phyloP scores from a whole-genome alignment of 1,140 invertebrate species.

The Lepeophtheirus salmonis region DNA sequence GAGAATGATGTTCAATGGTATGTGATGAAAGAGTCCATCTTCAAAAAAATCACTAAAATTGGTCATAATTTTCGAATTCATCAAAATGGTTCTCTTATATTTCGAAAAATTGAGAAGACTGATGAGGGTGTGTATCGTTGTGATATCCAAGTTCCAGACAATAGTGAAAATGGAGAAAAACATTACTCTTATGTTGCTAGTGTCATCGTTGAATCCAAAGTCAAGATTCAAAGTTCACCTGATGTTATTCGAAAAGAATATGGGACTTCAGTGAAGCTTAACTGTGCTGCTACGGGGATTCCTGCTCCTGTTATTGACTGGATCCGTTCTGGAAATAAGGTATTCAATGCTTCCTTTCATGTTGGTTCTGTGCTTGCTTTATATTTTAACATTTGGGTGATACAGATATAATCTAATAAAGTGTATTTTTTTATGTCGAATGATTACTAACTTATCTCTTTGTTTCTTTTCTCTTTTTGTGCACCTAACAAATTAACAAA shows the following conservation, averaged over 20 bases:
- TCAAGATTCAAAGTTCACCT: background rate
- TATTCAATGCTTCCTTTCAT: no score
- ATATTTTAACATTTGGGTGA: background rate
- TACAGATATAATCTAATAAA: background rate
- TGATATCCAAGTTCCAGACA: background rate
- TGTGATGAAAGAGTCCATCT: background rate
- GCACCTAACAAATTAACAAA: no score
- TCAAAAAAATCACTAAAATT: background rate
- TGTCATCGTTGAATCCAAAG: background rate
- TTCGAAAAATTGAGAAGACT: background rate
- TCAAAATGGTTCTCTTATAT: conserved; percentile 1
- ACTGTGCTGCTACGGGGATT: conserved; percentile 53
- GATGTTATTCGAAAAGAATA: background rate
- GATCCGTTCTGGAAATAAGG: no score
- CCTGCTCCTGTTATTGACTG: conserved; percentile 47
- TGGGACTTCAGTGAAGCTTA: background rate
- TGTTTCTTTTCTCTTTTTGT: conserved; percentile 4
- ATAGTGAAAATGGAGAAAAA: background rate
- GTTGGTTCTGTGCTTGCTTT: no score
- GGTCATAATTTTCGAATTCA: conserved; percentile 5
- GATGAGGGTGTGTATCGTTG: background rate
- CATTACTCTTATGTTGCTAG: background rate
- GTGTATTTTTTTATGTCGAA: background rate
- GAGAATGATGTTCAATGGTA: background rate
- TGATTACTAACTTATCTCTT: background rate